A percentile compares a stretch with the other conserved stretches of the same genome.
Conservation (phyloP, 2,888 invertebrate genomes). For the Synanthedon formicaeformis region DNA sequence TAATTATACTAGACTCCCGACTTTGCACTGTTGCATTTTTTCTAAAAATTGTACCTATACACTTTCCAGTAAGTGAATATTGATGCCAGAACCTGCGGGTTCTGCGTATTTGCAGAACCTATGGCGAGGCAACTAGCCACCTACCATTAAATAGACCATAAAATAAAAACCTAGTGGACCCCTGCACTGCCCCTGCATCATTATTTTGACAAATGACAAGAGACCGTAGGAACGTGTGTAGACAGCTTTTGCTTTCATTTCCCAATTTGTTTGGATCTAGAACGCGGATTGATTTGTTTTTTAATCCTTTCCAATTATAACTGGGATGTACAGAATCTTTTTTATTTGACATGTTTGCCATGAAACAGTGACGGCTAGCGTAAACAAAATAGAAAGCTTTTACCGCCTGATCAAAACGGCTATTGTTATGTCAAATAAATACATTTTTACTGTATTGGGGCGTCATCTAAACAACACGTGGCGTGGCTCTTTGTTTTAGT, state of each 20-base stretch:
- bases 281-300: conserved; percentile 19
- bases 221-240: conserved; percentile 24
- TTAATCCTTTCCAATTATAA: conserved; percentile 26
- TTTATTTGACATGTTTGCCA: conserved; percentile 19
- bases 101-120: too few relatives aligned
- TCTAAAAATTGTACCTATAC: too few relatives aligned
- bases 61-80: too few relatives aligned
- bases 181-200: conserved; percentile 41
- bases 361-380: conserved; percentile 22
- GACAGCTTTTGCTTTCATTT: conserved; percentile 22
- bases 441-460: conserved; percentile 8
- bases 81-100: too few relatives aligned
- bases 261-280: conserved; percentile 24
- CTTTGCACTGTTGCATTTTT: too few relatives aligned
- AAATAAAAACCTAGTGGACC: conserved; percentile 3
- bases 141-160: too few relatives aligned
- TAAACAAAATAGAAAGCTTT: conserved; percentile 25
- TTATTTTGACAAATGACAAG: conserved; percentile 60
- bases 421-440: conserved; percentile 11
- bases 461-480: conserved; percentile 1
- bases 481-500: conserved; percentile 1
- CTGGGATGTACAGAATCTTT: conserved; percentile 10
- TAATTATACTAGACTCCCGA: too few relatives aligned
- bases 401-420: conserved; percentile 4
- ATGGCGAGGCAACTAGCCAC: too few relatives aligned